Base-by-base conservation (phyloP, 2,888 invertebrate species). In the Chelonus formosanus region DNA sequence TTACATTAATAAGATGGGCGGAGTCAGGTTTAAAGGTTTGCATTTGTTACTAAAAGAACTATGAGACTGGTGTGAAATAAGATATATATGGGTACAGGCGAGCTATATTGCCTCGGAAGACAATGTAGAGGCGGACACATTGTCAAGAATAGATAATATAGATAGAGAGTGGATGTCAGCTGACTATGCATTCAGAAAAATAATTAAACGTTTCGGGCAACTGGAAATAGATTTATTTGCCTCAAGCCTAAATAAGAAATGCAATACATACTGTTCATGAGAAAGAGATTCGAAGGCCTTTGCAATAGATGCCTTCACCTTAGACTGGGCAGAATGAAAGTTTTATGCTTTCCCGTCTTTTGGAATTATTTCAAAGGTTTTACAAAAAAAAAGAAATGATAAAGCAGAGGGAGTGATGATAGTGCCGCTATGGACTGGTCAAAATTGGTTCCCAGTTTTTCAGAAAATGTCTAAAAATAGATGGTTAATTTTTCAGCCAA, bases 371-470 rank as follows among this genome's bases (percentile, higher is more conserved):
- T 35, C 59, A 5, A 62, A 32, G 56, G 62, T 63, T 6, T 55
- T 71, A 4, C 48, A 44, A 34, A 67, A 71, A 54, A 58, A 68
- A 6, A 59, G 53, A 4, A 54, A 47, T 48, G 75, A 78, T 34
- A 72, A 67, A 56, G 74, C 77, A 5, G 63, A 64, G 35, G 76
- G 74, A 3, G 74, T 76, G 53, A 53, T 78, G 8, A 75, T 79
- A 7, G 72, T 74, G 5, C 77, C 72, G 32, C 48, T 47, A 32
- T 78, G 70, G 75, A 69, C 69, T 40, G 67, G 63, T 3, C 74
- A 75, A 55, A 67, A 71, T 0, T 77, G 75, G 77, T 76, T 62
- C 50, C 76, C 76, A 5, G 35, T 68, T 52, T 70, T 74, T 40
- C 10, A 43, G 35, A 47, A 4, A 20, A 50, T 62, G 7, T 43